These are phyloP conservation scores for Lepidostoma basale DNA, from an alignment of 1,140 invertebrate genomes.

Conservation along the genomic window DNA sequence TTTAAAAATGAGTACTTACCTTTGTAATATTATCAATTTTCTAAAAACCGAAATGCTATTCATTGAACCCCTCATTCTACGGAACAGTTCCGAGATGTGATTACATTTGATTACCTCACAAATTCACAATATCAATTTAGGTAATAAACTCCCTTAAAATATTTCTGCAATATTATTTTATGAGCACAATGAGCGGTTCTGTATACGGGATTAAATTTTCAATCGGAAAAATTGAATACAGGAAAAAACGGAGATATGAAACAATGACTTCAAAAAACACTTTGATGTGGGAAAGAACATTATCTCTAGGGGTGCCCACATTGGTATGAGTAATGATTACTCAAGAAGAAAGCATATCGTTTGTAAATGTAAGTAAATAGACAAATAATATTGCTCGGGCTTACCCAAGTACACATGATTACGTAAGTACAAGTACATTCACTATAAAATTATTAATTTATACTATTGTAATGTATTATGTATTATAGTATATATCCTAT, in stretches of 20 bases:
- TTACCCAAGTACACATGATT: too few species aligned
- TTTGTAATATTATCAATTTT: neutral
- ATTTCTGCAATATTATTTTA: slow-evolving; percentile 8
- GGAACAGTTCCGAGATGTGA: neutral
- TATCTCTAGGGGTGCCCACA: slow-evolving; percentile 10
- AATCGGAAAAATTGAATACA: slow-evolving; percentile 29
- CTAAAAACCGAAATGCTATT: neutral
- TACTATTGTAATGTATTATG: too few species aligned
- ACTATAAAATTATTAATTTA: too few species aligned
- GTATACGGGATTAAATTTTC: slow-evolving; percentile 14
- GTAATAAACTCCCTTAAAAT: slow-evolving; percentile 17
- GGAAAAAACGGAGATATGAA: slow-evolving; percentile 32
- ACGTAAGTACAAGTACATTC: too few species aligned
- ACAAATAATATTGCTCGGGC: too few species aligned
- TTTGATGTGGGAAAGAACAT: slow-evolving; percentile 40
- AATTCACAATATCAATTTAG: slow-evolving; percentile 29
- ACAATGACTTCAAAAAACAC: slow-evolving; percentile 45
- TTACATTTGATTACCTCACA: slow-evolving; percentile 1
- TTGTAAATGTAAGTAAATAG: slow-evolving; percentile 16
- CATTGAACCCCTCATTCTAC: neutral
- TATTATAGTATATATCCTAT: too few species aligned
- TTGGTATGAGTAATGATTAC: slow-evolving; percentile 7
- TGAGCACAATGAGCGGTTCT: neutral
- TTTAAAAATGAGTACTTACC: too few species aligned
- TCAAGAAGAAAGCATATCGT: slow-evolving; percentile 1